Base-by-base conservation (phyloP, 2,888 invertebrate genomes). In the Mimumesa dahlbomi region DNA sequence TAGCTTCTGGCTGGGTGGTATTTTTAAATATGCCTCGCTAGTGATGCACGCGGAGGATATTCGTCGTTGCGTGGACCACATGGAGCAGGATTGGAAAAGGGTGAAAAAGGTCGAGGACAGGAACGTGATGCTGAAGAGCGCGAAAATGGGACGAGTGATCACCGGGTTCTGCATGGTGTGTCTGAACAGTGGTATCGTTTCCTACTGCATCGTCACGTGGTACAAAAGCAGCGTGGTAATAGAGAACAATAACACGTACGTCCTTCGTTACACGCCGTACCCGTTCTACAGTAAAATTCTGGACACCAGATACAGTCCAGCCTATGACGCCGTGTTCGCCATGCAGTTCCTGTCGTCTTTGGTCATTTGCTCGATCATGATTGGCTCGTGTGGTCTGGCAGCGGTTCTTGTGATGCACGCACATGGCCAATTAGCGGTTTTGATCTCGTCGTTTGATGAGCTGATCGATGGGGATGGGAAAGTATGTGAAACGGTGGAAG, bases 21-120 rank as follows among this genome's bases (percentile, higher is more conserved):
- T 75, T 2, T 43, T 48, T 0, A 82, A 83, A 52, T 82, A 77
- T 46, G 61, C 38, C 4, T 72, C 68, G 13, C 52, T 82, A 1
- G n/a, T 34, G 11, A 9, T 49, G 66, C 0, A 11, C 34, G 7
- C 68, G 69, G 46, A 54, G 74, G 18, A 48, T n/a, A n/a, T 71
- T 82, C 13, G 43, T 0, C 52, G 48, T n/a, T 84, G 82, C 54
- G 19, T 83, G 0, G 59, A 75, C 16, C 73, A 78, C 6, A 52
- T 84, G 18, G 72, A 81, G 29, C 49, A 50, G 0, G 84, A 84
- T 42, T 84, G 84, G 84, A 72, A 43, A 21, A 42, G 13, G 3
- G 72, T 81, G 7, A 36, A 65, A 5, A 34, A 54, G 0, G 2
- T 13, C 0, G 7, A 29, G 1, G 43, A 64, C 6, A 53, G 67